Evolutionary conservation across 2,113 vertebrate genomes (phyloP).

Genomic region (Microcebus lehilahytsara): DNA sequence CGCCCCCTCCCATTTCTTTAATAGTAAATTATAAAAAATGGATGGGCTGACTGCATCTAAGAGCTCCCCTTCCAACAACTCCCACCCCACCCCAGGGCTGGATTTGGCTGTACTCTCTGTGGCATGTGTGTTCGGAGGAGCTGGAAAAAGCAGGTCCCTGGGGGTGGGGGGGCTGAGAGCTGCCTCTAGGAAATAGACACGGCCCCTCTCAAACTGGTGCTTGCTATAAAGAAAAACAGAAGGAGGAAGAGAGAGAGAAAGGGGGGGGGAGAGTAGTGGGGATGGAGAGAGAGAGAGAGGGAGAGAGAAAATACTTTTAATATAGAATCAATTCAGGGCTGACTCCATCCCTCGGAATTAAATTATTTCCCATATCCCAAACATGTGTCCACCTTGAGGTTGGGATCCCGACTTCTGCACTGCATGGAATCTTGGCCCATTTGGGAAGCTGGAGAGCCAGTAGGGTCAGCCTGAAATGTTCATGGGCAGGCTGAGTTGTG

Average conservation of each 20-base stretch:
- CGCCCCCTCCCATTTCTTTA: constrained; percentile 3
- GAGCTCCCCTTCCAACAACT: not conserved
- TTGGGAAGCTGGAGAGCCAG: not conserved
- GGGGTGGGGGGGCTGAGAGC: not conserved
- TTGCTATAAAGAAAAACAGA: not conserved
- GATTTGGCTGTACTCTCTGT: not conserved
- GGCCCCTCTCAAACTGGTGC: not conserved
- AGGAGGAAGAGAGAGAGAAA: not conserved
- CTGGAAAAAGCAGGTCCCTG: not conserved
- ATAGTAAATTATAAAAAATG: not conserved
- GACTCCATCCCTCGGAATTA: not conserved
- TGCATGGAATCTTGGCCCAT: not conserved
- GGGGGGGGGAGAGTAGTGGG: rapidly evolving
- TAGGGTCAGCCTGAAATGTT: not conserved
- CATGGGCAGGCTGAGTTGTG: not conserved
- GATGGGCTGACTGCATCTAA: not conserved
- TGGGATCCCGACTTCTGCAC: not conserved
- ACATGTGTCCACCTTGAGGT: not conserved
- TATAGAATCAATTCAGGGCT: not conserved
- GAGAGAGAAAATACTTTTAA: not conserved
- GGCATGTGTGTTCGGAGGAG: not conserved
- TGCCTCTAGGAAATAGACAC: not conserved
- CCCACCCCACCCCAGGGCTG: not conserved
- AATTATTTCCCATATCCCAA: not conserved
- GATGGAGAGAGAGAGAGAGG: not conserved